Evolutionary conservation across 2,113 vertebrate species (phyloP), one percentile per base, ranked within the genome.

Genomic region (Holacanthus passer): DNA sequence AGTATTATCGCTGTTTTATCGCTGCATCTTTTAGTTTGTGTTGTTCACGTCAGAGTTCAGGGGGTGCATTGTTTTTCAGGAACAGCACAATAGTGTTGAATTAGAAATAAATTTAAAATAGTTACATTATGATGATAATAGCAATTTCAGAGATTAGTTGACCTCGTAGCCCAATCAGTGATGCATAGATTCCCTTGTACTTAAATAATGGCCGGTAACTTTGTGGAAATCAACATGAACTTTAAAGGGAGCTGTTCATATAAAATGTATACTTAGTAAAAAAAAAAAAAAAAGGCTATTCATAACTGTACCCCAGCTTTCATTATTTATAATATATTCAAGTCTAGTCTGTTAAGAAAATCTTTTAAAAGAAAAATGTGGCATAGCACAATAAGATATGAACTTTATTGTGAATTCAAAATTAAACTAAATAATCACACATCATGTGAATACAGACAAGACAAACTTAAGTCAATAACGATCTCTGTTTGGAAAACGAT

Each of bases 11-110:
- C n/a, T n/a, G n/a, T n/a, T n/a, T 12, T 69, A 22, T 32, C 20
- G 16, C 32, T 52, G 71, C 65, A 65, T 52, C 45, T 62, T 60
- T 68, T 65, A 7, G 12, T 67, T 48, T 29, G 17, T 37, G 64
- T 45, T 53, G 27, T 29, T 52, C 2, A 17, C 50, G 45, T 22
- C 19, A 70, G 43, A 59, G 22, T 65, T 56, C 59, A 41, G 41
- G 7, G 8, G 7, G 60, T 43, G 53, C 31, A n/a, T n/a, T 41
- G 62, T 70, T 47, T 32, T 50, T 56, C 27, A 53, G 4, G 14
- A 37, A 32, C 12, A 13, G 14, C 17, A 39, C 32, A 1, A 13
- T 27, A n/a, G 2, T n/a, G 20, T 8, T 72, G 2, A 20, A 63
- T 16, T 7, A 12, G 64, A 68, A 62, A 7, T 1, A 43, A 35